A percentile compares a stretch with the other conserved stretches of the same genome.
Conservation (phyloP, 1,140 invertebrate genomes). For the Pseudomyrmex sp. region DNA sequence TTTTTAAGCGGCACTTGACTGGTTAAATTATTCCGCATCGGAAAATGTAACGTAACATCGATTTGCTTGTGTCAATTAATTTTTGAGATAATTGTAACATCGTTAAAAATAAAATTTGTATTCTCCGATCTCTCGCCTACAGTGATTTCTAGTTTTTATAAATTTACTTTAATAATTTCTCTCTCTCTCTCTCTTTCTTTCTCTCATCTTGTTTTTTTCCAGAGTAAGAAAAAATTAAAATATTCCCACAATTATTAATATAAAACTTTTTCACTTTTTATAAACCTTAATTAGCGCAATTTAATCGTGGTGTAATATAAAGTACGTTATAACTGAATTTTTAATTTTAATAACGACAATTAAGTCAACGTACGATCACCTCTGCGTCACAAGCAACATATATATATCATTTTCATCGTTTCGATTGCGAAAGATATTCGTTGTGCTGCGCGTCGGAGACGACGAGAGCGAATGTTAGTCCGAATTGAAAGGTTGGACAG, state of each 20-base stretch:
- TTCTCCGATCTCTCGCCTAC: too few species aligned
- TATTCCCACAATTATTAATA: too few species aligned
- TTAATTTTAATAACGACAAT: not conserved
- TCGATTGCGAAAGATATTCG: slow-evolving; percentile 1
- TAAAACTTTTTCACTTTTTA: too few species aligned
- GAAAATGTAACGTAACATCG: not conserved
- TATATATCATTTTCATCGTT: slow-evolving; percentile 34
- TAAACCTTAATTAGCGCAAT: not conserved
- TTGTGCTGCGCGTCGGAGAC: not conserved
- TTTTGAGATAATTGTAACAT: too few species aligned
- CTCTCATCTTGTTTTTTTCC: too few species aligned
- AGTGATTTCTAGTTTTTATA: too few species aligned
- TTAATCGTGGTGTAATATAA: not conserved
- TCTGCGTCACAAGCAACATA: not conserved
- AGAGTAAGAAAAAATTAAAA: too few species aligned
- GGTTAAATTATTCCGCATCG: slow-evolving; percentile 44
- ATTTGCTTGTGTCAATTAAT: too few species aligned
- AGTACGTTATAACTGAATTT: not conserved
- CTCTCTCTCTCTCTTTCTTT: too few species aligned
- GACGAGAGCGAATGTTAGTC: not conserved
- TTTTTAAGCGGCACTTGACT: slow-evolving; percentile 19
- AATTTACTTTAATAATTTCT: too few species aligned
- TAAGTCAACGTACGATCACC: not conserved
- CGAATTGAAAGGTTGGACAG: slow-evolving; percentile 40
- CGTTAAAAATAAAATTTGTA: too few species aligned